Base-by-base conservation (phyloP, 2,888 invertebrate species). In the Caenorhabditis angaria region DNA sequence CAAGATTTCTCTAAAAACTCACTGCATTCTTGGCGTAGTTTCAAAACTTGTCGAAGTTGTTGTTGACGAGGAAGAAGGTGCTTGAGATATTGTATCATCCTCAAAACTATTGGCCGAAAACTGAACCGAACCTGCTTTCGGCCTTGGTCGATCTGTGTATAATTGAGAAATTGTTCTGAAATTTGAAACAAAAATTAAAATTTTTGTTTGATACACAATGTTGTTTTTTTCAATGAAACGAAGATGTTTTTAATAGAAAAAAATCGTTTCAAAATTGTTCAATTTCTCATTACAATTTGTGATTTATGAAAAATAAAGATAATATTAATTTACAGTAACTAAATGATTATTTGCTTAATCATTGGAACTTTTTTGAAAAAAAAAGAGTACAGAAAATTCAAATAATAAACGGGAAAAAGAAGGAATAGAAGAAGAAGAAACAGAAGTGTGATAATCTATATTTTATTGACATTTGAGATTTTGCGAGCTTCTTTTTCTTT, bases 111-210 rank as follows among this genome's bases (percentile, higher is more conserved):
- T 64, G 8, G 65, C 48, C 22, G 61, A 35, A 24, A 70, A 70
- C 27, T 70, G 70, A 6, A 70, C 70, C 65, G 64, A 65, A 22
- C 10, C 50, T 6, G 20, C 22, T 51, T 55, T 20, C 65, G 65
- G 41, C 70, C 61, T 65, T 41, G 70, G 70, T 61, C 70, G 64
- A 56, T 70, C 70, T 61, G 61, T 70, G 55, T 70, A 70, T 18
- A 70, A 48, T 32, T 53, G 56, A n/a, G 70, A 70, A 29, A 61
- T 61, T 61, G 64, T 65, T 70, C 70, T 70, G 70, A 56, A 70
- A 56, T 6, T 28, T 28, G 5, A 10, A 5, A 28, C 10, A 55
- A 55, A 28, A 32, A 32, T 32, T 8, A 32, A 32, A 32, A 32
- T 32, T 32, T n/a, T n/a, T n/a, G n/a, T n/a, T n/a, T n/a, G n/a